Evolutionary conservation across 2,888 invertebrate genomes (phyloP).

Genomic region (Tubiluchus corallicola): DNA sequence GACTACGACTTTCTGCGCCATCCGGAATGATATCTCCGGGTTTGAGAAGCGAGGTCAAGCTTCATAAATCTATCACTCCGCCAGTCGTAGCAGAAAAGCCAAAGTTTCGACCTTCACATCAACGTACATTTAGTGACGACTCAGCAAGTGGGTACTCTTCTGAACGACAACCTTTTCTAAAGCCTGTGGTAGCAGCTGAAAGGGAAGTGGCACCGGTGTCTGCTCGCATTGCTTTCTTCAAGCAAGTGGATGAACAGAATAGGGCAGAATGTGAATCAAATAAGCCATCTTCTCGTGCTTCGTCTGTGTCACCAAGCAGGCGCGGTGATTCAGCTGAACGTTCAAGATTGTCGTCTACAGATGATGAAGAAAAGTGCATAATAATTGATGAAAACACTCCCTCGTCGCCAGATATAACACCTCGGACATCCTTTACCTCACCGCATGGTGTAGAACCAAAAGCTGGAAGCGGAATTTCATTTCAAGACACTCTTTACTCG

Average conservation of each 20-base stretch:
- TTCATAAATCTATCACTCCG: background rate
- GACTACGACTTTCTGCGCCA: background rate
- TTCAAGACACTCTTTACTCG: too few relatives aligned
- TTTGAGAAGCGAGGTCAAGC: background rate
- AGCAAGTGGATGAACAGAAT: background rate
- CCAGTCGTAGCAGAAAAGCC: background rate
- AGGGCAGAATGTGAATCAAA: background rate
- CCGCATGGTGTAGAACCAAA: background rate
- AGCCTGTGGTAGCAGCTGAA: background rate
- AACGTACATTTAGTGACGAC: background rate
- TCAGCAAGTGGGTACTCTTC: background rate
- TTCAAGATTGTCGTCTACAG: background rate
- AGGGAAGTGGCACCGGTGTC: background rate
- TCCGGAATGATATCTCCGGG: background rate
- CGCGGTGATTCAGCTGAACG: background rate
- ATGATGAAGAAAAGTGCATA: background rate
- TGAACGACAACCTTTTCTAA: too few relatives aligned
- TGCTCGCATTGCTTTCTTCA: constrained; percentile 3
- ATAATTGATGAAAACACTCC: background rate
- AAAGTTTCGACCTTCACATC: background rate
- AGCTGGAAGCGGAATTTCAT: too few relatives aligned
- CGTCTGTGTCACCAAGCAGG: background rate
- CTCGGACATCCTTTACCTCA: background rate
- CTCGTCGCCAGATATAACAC: too few relatives aligned
- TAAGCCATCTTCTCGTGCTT: background rate